Evolutionary conservation across 2,888 invertebrate species (phyloP), one percentile per base, ranked within the genome.

Genomic region (Drosophila quinaria): DNA sequence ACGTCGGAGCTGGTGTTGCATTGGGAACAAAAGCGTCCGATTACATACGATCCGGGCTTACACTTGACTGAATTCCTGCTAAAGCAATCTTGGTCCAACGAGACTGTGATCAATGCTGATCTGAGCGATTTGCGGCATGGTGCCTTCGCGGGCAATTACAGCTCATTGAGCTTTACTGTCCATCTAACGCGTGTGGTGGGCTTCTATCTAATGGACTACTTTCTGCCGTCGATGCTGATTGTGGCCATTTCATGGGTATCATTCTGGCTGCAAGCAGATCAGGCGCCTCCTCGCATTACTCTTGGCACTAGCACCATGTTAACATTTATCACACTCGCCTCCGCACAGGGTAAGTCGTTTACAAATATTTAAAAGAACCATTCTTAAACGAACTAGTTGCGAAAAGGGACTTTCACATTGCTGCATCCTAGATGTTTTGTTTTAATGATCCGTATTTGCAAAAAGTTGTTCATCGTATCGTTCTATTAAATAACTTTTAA

Each of bases 181-280:
- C 95, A 96, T 87, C 92, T 97, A 49, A 95, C 95, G 1, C 94
- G 97, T 49, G 97, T 97, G 93, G 96, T 97, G 77, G 97, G 97
- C 29, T 97, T 96, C 91, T 97, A 97, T 91, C 94, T 97, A 73
- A 96, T 97, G 96, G 97, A 97, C 88, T 97, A 97, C 91, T 97
- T 97, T 82, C 94, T 97, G 73, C 97, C 97, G 3, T 97, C 97
- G 8, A 96, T 97, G 94, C 94, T 97, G 90, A 95, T 97, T 83
- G 97, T 97, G 2, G 95, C 96, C 6, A 96, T 96, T 86, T 97
- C 97, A 0, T 97, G 97, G 97, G 97, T 97, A 11, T 96, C 97
- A 0, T 97, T 97, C 91, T 97, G 97, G 97, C 92, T 97, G 64
- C 97, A 97, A 91, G 96, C 97, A 55, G 97, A 97, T 90, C 97